phyloP scores from a whole-genome alignment of 2,888 invertebrate genomes.

The Baccha elongata region DNA sequence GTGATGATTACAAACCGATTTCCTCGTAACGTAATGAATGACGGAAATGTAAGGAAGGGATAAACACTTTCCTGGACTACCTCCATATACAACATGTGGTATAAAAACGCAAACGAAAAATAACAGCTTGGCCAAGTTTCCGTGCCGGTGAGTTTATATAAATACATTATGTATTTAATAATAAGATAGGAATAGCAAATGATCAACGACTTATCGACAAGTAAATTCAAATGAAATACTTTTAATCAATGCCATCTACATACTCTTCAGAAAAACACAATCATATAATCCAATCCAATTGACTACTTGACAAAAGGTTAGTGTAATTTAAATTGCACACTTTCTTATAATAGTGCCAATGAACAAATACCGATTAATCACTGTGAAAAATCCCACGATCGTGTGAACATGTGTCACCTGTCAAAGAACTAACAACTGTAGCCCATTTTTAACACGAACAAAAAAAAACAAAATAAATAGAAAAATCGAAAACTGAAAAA shows the following conservation, averaged over 20 bases:
- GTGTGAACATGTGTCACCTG: constrained; percentile 41
- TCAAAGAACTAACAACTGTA: constrained; percentile 24
- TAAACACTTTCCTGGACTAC: no score
- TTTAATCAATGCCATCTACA: constrained; percentile 24
- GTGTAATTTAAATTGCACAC: constrained; percentile 37
- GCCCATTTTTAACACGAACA: background rate
- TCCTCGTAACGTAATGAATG: no score
- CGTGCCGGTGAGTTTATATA: no score
- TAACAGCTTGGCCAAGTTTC: no score
- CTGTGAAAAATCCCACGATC: constrained; percentile 43
- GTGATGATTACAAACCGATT: no score
- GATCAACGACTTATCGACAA: no score
- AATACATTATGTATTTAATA: no score
- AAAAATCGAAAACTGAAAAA: constrained; percentile 14
- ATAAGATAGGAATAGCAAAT: no score
- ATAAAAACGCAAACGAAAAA: no score
- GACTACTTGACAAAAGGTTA: constrained; percentile 30
- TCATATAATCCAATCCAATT: constrained; percentile 14
- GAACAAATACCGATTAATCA: constrained; percentile 42
- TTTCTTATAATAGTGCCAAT: constrained; percentile 28
- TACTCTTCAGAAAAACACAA: background rate
- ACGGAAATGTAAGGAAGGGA: no score
- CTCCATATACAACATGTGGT: no score
- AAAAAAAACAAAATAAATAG: background rate
- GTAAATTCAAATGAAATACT: background rate